These are phyloP conservation scores for Xestia rhomboidea DNA, from an alignment of 2,888 invertebrate species.

Conservation along the genomic window DNA sequence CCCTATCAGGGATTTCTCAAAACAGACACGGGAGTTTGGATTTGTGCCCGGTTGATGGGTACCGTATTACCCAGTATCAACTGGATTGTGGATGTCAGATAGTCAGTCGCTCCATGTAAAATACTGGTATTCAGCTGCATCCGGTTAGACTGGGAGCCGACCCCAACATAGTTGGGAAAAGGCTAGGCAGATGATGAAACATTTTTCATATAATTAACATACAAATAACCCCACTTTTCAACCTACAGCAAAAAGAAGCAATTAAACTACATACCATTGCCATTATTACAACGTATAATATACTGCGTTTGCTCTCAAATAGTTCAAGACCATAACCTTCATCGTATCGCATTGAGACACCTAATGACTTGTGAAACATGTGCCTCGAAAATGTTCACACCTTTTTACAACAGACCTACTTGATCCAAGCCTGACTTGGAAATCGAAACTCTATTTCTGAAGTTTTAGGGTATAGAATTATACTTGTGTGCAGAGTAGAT, in stretches of 20 bases:
- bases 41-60: too few species aligned
- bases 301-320: conserved; percentile 44
- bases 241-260: conserved; percentile 12
- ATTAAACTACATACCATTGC: conserved; percentile 17
- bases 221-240: conserved; percentile 20
- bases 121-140: too few species aligned
- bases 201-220: not conserved
- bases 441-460: conserved; percentile 12
- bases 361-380: conserved; percentile 60
- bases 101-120: too few species aligned
- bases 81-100: too few species aligned
- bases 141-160: too few species aligned
- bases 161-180: too few species aligned
- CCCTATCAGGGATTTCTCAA: too few species aligned
- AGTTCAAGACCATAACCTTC: conserved; percentile 59
- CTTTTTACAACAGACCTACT: conserved; percentile 35
- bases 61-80: too few species aligned
- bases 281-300: conserved; percentile 20
- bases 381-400: conserved; percentile 35
- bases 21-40: too few species aligned
- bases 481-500: not conserved
- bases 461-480: not conserved
- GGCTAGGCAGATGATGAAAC: not conserved
- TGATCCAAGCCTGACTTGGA: not conserved
- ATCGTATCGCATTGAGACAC: conserved; percentile 40